Evolutionary conservation across 2,797 vertebrate species (phyloP), one percentile per base, ranked within the genome.

Genomic region (Acanthurus leucopareius): DNA sequence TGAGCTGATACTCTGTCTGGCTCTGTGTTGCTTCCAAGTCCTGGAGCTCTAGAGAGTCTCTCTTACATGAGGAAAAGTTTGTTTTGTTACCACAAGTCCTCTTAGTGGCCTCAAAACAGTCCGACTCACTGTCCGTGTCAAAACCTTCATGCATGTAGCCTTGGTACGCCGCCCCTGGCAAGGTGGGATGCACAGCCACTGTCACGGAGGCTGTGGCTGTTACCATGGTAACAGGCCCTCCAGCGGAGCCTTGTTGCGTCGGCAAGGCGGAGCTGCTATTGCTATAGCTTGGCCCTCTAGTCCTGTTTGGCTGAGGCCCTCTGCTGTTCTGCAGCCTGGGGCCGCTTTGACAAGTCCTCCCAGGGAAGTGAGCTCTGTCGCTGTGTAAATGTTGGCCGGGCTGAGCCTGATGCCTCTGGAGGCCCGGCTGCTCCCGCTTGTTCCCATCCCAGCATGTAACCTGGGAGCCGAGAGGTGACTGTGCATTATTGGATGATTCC

Each of bases 191-290:
- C 85, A 99, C 94, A 5, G 97, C 96, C 79, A 99, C 97, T 0
- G 97, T 99, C 93, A 99, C 97, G 0, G 97, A 99, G 14, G 98
- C 96, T 0, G 98, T 99, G 87, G 97, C 97, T 0, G 96, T 98
- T 77, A 99, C 97, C 91, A 97, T 93, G 59, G 98, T 97, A 74
- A 94, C 90, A 2, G 92, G 70, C 10, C 90, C 91, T 20, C 85
- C 87, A 7, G 32, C 1, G 8, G 85, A 58, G 52, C 79, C 77
- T 15, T 85, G 92, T 25, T 85, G 86, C 38, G 82, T 88, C 5
- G 89, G 87, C 73, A 89, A 28, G 52, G 79, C 49, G 0, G 88
- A 81, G 79, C 75, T 86, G 80, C 83, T 85, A 62, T 75, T 90
- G 73, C 93, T 91, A 79, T 95, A 96, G 79, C 88, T 71, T 2